phyloP scores from a whole-genome alignment of 2,888 invertebrate species.

The Plemyria rubiginata region DNA sequence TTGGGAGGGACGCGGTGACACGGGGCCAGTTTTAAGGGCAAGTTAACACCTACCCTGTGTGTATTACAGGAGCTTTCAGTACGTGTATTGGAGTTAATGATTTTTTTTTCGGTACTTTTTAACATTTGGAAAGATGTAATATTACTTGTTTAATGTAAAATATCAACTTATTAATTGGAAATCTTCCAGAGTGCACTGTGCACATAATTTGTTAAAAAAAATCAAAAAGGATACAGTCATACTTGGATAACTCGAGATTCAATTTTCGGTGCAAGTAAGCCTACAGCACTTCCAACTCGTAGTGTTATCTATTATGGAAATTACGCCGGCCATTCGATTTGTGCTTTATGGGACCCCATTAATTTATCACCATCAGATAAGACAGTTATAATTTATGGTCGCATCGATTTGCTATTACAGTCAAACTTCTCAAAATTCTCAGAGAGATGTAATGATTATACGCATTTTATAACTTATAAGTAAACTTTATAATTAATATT shows the following conservation, averaged over 20 bases:
- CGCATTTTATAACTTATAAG: too few species aligned
- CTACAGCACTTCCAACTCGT: not conserved
- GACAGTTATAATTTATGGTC: slow-evolving; percentile 25
- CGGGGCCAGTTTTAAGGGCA: slow-evolving; percentile 18
- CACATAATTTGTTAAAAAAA: too few species aligned
- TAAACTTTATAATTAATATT: too few species aligned
- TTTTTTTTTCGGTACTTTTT: not conserved
- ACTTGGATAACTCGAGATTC: not conserved
- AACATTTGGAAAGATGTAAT: too few species aligned
- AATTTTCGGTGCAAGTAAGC: not conserved
- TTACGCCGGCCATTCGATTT: slow-evolving; percentile 11
- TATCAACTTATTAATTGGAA: too few species aligned
- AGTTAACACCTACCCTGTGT: slow-evolving; percentile 13
- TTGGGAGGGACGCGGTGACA: slow-evolving; percentile 2
- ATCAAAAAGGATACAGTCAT: too few species aligned
- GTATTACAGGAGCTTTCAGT: slow-evolving; percentile 8
- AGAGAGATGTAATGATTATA: too few species aligned
- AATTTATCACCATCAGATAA: slow-evolving; percentile 37
- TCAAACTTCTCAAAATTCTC: not conserved
- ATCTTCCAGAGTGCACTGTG: too few species aligned
- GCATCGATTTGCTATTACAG: slow-evolving; percentile 15
- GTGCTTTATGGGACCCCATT: slow-evolving; percentile 18
- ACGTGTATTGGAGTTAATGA: slow-evolving; percentile 8
- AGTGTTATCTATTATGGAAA: slow-evolving; percentile 33
- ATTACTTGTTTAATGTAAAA: too few species aligned